Evolutionary conservation across 2,113 vertebrate species (phyloP), one percentile per base, ranked within the genome.

Genomic region (Ivindomyrus marchei): DNA sequence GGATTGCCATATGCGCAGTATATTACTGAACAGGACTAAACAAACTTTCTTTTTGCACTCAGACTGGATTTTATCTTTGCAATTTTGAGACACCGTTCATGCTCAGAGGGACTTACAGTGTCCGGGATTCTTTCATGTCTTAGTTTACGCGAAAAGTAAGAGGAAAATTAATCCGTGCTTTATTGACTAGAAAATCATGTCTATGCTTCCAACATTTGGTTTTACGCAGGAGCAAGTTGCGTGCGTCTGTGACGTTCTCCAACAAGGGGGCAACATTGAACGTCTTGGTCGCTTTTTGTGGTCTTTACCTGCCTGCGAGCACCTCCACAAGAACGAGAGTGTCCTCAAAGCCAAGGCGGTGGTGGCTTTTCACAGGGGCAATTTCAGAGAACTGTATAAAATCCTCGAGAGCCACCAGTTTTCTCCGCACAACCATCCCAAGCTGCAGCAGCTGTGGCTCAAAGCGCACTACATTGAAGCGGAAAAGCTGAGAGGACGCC

Each of bases 151-250:
- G 88, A 66, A 93, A 91, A 93, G 92, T 56, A 56, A 90, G 31
- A 92, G 92, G 92, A 91, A 93, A 91, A 88, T 92, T 91, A 89
- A 91, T 91, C 90, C 90, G 88, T 88, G 87, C 91, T 88, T 90
- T 86, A 93, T 93, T 90, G 91, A 91, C 86, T 90, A 91, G 91
- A 93, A 94, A 70, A 95, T 93, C 95, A 98, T 98, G 97, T 98
- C 97, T 93, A 97, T 98, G 97, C 97, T 98, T 93, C 97, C 97
- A 91, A 98, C 97, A 80, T 98, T 98, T 95, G 97, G 97, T 92
- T 98, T 98, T 94, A 98, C 97, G 94, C 97, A 98, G 94, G 97
- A 98, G 94, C 97, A 98, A 96, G 97, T 98, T 90, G 97, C 97
- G 92, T 98, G 97, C 92, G 97, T 98, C 88, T 98, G 97, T 93